These are phyloP conservation scores for Drosophila hydei DNA, from an alignment of 1,140 invertebrate species.

Conservation along the genomic window DNA sequence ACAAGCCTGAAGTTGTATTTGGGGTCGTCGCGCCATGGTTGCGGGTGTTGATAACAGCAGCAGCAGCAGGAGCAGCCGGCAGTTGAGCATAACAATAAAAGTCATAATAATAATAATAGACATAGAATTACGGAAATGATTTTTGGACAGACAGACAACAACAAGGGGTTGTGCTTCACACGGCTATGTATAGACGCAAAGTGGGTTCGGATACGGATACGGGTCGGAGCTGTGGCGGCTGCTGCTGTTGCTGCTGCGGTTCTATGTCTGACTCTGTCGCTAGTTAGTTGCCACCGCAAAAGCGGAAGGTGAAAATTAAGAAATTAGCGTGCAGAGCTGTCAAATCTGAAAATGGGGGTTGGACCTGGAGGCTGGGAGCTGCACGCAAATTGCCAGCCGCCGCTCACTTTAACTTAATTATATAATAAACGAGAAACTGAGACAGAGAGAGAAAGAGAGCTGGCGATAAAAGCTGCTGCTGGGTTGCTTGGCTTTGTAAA, in stretches of 20 bases:
- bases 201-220: constrained; percentile 4
- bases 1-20: constrained; percentile 41
- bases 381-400: constrained; percentile 64
- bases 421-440: constrained; percentile 60
- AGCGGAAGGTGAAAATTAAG: constrained; percentile 83
- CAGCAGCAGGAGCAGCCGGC: constrained; percentile 6
- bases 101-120: constrained; percentile 74
- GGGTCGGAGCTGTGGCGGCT: too few relatives aligned
- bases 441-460: constrained; percentile 9
- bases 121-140: constrained; percentile 78
- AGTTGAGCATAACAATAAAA: constrained; percentile 72
- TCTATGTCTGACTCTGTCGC: background rate
- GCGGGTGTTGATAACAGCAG: constrained; percentile 47
- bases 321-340: constrained; percentile 66
- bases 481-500: constrained; percentile 51
- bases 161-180: constrained; percentile 58
- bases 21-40: constrained; percentile 48
- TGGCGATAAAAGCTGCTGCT: background rate
- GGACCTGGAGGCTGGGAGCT: constrained; percentile 45
- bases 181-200: constrained; percentile 45
- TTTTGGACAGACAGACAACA: constrained; percentile 37
- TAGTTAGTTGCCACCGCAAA: constrained; percentile 54
- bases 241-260: background rate
- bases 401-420: constrained; percentile 81
- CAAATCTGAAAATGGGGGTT: constrained; percentile 35